Evolutionary conservation across 2,797 vertebrate genomes (phyloP), one percentile per base, ranked within the genome.

Genomic region (Micrastur ruficollis): DNA sequence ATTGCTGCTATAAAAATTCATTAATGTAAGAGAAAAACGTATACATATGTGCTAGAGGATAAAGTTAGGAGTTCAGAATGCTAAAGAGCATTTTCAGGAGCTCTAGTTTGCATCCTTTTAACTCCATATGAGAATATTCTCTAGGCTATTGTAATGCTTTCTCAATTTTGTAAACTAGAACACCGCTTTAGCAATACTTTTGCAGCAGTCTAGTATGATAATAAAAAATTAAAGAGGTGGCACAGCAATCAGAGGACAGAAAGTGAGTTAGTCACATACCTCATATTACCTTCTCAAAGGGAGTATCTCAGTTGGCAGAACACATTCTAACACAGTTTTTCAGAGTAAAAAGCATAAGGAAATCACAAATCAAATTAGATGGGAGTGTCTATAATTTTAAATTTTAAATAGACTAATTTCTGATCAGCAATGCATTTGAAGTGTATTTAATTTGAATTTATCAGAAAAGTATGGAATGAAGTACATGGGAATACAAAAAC

Each of bases 1-100:
- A 97, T 65, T 97, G 94, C 81, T 94, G 71, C 82, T 96, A 82
- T 89, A 96, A 97, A 98, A 97, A 96, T 91, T 93, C 90, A 94
- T 95, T 98, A 95, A 96, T 93, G 72, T 91, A 75, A 74, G 87
- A 97, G 91, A 93, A 97, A 98, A 96, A 81, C 0, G 4, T 66
- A 56, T 79, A 72, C 53, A n/a, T 95, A 97, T 97, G 73, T 95
- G 86, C 53, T 93, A 46, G 76, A 95, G 53, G 65, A 95, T 91
- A 89, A 86, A 93, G 40, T 79, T 90, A 89, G 85, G 62, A 90
- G 65, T 93, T 95, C 71, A 85, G 93, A 98, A 97, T 97, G 66
- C 67, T 95, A 95, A 97, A 73, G 13, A 97, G 55, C 38, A 83
- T 47, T 86, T 75, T 88, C 58, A 76, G 49, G 47, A 76, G 32